phyloP scores from a whole-genome alignment of 1,140 invertebrate species.

The Cataglyphis hispanica region DNA sequence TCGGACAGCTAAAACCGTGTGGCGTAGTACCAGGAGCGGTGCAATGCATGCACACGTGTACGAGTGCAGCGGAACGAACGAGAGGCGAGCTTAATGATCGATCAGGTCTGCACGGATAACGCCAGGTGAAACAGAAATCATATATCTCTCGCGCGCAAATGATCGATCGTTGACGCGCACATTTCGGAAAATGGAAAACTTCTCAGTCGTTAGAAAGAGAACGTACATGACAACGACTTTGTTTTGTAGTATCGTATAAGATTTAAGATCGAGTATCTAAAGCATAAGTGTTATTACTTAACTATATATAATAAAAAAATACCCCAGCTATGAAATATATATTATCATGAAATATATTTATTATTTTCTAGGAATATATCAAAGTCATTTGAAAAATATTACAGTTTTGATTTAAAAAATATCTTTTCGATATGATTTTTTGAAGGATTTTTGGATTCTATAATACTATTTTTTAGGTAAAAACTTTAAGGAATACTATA shows the following conservation, averaged over 20 bases:
- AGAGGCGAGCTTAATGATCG: slow-evolving; percentile 68
- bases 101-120: slow-evolving; percentile 52
- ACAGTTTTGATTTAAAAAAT: neutral
- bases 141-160: slow-evolving; percentile 24
- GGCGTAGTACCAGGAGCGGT: slow-evolving; percentile 72
- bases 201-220: neutral
- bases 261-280: neutral
- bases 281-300: neutral
- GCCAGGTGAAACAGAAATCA: slow-evolving; percentile 43
- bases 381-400: neutral
- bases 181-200: slow-evolving; percentile 10
- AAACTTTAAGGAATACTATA: neutral
- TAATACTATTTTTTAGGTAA: neutral
- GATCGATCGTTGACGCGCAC: slow-evolving; percentile 47
- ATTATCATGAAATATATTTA: neutral
- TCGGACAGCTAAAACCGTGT: slow-evolving; percentile 51
- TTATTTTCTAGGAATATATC: neutral
- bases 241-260: neutral
- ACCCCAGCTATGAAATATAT: neutral
- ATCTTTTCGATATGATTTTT: neutral
- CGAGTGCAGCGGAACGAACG: slow-evolving; percentile 57
- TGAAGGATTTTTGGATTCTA: neutral
- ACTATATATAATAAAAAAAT: neutral
- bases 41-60: slow-evolving; percentile 66
- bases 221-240: neutral